Base-by-base conservation (phyloP, 1,140 invertebrate genomes). In the Drosophila pallidifrons region DNA sequence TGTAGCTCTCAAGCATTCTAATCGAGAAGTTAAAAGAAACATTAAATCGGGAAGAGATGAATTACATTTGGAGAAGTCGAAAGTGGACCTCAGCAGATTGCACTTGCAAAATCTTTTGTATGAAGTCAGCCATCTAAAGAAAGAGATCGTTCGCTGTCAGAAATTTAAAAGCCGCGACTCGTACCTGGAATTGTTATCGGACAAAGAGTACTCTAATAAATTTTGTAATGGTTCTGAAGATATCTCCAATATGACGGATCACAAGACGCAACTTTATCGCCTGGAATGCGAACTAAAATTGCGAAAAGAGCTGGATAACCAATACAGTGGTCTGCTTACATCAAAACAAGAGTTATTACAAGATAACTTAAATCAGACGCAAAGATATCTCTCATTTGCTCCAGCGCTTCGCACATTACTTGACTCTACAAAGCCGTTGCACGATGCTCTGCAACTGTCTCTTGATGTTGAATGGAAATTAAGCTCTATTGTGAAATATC, bases 161-260 rank as follows among this genome's bases (percentile, higher is more conserved):
- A 97, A 98, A 91, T 99, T 99, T 91, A 98, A 98, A 92, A 99
- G 98, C 6, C 97, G 97, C 93, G 98, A 99, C 95, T 97, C 99
- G 93, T 96, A 96, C 79, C 98, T 99, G 85, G 96, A 98, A 88
- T 93, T 99, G 13, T 96, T 99, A 0, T 92, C 96, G 2, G 93
- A 97, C 52, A 96, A 97, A 79, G 96, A 98, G 83, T 81, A 81
- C 25, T 30, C 70, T 5, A 60, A 2, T 30, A 81, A 78, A 15
- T 38, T 94, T 15, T 5, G 10, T 5, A 94, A 5, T n/a, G 96
- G 97, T 93, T 93, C 94, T 35, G 49, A 49, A 4, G 43, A 66
- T 3, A 71, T 51, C 6, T 2, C 6, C 0, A 61, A 73, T 92
- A 92, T 65, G 95, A 97, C 94, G 92, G 94, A 28, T 47, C 98